Conservation (phyloP, 2,888 invertebrate genomes). For the Pemphredon lugubris region DNA sequence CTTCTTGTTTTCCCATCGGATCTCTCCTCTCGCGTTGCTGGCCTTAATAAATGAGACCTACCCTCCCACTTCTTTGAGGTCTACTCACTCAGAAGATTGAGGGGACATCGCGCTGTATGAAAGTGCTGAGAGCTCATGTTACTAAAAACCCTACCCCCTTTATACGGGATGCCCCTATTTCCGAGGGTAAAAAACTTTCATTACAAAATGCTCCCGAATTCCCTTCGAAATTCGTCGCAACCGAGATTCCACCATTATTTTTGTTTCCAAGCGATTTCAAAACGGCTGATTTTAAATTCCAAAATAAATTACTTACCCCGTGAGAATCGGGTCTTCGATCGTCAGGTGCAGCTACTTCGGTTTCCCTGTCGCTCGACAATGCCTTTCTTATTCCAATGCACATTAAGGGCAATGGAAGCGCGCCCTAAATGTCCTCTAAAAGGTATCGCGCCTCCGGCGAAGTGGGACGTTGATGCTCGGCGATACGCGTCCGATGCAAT, state of each 20-base stretch:
- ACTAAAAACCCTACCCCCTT: conserved; percentile 18
- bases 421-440: conserved; percentile 14
- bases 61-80: conserved; percentile 38
- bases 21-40: conserved; percentile 31
- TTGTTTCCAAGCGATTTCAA: too few species aligned
- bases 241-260: too few species aligned
- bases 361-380: not conserved
- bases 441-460: conserved; percentile 2
- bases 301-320: too few species aligned
- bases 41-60: conserved; percentile 41
- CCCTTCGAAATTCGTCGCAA: too few species aligned
- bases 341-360: not conserved
- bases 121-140: conserved; percentile 37
- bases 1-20: conserved; percentile 50
- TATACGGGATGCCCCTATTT: too few species aligned
- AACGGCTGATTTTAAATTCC: too few species aligned
- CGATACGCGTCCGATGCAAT: conserved; percentile 1
- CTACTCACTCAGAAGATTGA: conserved; percentile 50
- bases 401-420: conserved; percentile 5
- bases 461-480: not conserved
- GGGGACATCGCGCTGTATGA: conserved; percentile 28
- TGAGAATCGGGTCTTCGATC: not conserved
- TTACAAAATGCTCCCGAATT: too few species aligned
- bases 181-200: too few species aligned
- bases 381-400: conserved; percentile 1